These are phyloP conservation scores for Beaufortia kweichowensis DNA, from an alignment of 2,113 vertebrate genomes.

Conservation along the genomic window DNA sequence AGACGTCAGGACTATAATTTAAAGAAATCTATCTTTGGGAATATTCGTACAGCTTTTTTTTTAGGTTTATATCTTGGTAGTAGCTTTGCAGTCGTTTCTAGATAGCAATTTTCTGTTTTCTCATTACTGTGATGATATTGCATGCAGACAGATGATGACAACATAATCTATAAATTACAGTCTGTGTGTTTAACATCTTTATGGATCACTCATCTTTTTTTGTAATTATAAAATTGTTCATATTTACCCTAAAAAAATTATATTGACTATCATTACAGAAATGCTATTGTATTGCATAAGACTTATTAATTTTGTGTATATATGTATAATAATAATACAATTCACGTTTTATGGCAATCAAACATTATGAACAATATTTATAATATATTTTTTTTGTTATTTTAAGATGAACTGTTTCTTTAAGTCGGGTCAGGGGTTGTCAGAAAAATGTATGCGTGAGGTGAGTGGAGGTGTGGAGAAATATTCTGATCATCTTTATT, in stretches of 20 bases:
- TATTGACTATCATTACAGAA: too few species aligned
- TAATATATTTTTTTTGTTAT: too few species aligned
- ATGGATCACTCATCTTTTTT: neutral
- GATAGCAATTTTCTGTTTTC: conserved; percentile 15
- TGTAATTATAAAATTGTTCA: too few species aligned
- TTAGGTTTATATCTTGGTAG: neutral
- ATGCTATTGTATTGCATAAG: too few species aligned
- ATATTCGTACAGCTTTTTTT: conserved; percentile 5
- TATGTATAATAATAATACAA: too few species aligned
- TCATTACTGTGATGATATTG: conserved; percentile 21
- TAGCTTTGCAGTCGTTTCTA: conserved; percentile 5
- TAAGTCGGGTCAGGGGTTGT: neutral
- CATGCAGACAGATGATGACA: conserved; percentile 39
- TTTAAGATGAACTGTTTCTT: neutral
- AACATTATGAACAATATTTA: too few species aligned
- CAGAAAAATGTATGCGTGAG: neutral
- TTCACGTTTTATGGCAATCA: too few species aligned
- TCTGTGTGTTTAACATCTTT: conserved; percentile 7
- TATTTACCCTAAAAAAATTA: too few species aligned
- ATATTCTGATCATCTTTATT: conserved; percentile 24
- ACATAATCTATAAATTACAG: conserved; percentile 43
- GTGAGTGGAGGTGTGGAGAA: neutral
- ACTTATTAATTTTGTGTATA: too few species aligned
- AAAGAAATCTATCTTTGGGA: conserved; percentile 33
- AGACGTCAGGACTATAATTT: conserved; percentile 37